phyloP scores from a whole-genome alignment of 2,797 vertebrate species.

The Cirrhinus molitorella region DNA sequence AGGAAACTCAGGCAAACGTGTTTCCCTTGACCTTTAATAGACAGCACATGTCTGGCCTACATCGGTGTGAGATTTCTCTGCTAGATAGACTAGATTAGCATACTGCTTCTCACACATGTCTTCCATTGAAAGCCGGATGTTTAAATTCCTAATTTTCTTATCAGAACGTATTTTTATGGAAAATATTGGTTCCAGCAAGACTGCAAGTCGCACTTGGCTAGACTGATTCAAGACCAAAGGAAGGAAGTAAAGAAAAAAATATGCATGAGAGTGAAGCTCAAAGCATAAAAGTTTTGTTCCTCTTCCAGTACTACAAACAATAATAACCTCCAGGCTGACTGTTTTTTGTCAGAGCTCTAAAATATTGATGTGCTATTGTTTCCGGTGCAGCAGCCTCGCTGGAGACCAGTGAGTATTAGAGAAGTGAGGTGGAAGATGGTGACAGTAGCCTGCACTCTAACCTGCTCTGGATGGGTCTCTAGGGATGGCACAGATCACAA shows the following conservation, averaged over 20 bases:
- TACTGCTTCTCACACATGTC: constrained; percentile 6
- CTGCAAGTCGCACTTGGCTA: not conserved
- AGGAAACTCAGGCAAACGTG: constrained; percentile 40
- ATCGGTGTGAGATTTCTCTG: constrained; percentile 27
- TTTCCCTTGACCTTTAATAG: constrained; percentile 51
- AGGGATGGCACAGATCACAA: constrained; percentile 45
- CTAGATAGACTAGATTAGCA: not conserved
- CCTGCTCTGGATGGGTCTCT: constrained; percentile 38
- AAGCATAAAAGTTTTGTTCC: constrained; percentile 34
- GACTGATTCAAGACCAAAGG: constrained; percentile 22
- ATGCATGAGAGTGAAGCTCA: constrained; percentile 7
- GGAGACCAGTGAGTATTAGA: constrained; percentile 52
- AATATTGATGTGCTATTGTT: constrained; percentile 65
- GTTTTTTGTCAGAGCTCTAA: constrained; percentile 56
- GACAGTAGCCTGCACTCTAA: constrained; percentile 60
- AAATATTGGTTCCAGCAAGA: constrained; percentile 35
- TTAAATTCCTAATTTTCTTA: constrained; percentile 20
- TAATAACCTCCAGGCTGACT: constrained; percentile 51
- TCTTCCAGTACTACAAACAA: constrained; percentile 46
- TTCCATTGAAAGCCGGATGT: constrained; percentile 14
- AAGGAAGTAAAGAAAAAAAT: constrained; percentile 15
- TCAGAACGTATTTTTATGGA: constrained; percentile 4
- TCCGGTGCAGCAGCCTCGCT: constrained; percentile 45
- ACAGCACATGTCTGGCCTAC: constrained; percentile 38
- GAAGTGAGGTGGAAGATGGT: constrained; percentile 59